These are phyloP conservation scores for Ammodytes marinus DNA, from an alignment of 2,113 vertebrate genomes.

Conservation along the genomic window DNA sequence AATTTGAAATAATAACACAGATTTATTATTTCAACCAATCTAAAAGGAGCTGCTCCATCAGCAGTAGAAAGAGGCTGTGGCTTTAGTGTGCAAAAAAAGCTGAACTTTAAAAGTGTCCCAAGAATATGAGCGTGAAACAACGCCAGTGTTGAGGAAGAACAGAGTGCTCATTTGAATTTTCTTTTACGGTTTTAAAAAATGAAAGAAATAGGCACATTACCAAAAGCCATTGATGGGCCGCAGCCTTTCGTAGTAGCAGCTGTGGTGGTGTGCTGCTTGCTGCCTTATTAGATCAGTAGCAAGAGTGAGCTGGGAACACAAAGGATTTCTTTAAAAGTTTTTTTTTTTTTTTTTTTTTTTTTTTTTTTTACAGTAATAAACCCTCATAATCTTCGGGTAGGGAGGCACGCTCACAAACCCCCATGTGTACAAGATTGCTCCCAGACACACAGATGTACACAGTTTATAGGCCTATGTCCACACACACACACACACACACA, in stretches of 20 bases:
- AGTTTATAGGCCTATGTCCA: slow-evolving; percentile 46
- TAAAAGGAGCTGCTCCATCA: slow-evolving; percentile 5
- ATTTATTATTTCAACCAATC: neutral
- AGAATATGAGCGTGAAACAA: slow-evolving; percentile 20
- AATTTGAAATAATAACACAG: slow-evolving; percentile 7
- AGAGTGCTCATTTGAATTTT: slow-evolving; percentile 3
- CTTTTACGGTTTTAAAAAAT: neutral
- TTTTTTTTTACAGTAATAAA: slow-evolving; percentile 54
- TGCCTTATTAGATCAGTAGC: slow-evolving; percentile 31
- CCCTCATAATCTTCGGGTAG: slow-evolving; percentile 58
- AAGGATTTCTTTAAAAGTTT: slow-evolving; percentile 40
- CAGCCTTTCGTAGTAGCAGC: neutral
- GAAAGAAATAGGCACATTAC: neutral
- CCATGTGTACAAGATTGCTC: slow-evolving; percentile 61
- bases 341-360: slow-evolving; percentile 27
- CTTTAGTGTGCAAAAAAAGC: slow-evolving; percentile 15
- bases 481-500: slow-evolving; percentile 32
- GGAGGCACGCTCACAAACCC: slow-evolving; percentile 45
- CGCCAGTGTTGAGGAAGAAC: neutral
- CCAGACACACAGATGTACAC: slow-evolving; percentile 67
- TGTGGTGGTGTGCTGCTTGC: neutral
- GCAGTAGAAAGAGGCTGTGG: slow-evolving; percentile 7
- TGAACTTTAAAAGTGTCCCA: slow-evolving; percentile 11
- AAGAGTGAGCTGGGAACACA: slow-evolving; percentile 36
- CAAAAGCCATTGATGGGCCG: neutral